A percentile compares a stretch with the other conserved stretches of the same genome.
Conservation (phyloP, 2,888 invertebrate species). For the Cheilosia vernalis region DNA sequence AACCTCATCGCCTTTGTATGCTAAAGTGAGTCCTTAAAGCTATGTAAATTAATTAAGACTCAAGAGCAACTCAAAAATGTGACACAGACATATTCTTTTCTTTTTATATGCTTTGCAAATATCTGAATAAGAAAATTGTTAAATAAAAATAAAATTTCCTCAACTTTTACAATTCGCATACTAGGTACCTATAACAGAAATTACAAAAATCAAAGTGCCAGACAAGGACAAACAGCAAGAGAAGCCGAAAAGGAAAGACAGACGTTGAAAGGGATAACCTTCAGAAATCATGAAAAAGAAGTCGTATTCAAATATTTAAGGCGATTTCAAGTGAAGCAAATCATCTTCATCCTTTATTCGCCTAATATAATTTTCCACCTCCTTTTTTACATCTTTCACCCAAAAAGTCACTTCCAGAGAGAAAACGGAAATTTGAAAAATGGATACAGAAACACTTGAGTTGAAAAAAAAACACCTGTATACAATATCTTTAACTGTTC, state of each 20-base stretch:
- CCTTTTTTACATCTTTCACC: neutral
- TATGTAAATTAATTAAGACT: constrained; percentile 16
- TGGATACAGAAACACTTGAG: constrained; percentile 23
- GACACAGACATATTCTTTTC: neutral
- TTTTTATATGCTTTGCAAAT: neutral
- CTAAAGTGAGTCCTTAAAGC: neutral
- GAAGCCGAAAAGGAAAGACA: neutral
- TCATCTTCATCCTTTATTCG: constrained; percentile 12
- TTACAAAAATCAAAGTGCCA: neutral
- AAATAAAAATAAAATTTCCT: constrained; percentile 8
- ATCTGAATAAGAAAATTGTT: neutral
- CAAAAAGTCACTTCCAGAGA: neutral
- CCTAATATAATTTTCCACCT: constrained; percentile 1
- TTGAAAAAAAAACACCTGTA: constrained; percentile 32
- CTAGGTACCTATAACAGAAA: constrained; percentile 4
- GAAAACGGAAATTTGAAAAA: constrained; percentile 22
- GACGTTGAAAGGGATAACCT: neutral
- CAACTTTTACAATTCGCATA: constrained; percentile 1
- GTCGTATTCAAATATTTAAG: constrained; percentile 23
- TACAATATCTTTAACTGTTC: constrained; percentile 16
- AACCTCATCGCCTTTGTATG: neutral
- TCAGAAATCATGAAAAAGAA: constrained; percentile 7
- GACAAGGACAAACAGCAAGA: neutral
- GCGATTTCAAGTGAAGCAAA: constrained; percentile 4
- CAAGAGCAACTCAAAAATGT: constrained; percentile 5